A percentile compares a stretch with the other conserved stretches of the same genome.
These are phyloP conservation scores for Druon quercuslanigerum DNA, from an alignment of 1,140 invertebrate species.

Conservation along the genomic window DNA sequence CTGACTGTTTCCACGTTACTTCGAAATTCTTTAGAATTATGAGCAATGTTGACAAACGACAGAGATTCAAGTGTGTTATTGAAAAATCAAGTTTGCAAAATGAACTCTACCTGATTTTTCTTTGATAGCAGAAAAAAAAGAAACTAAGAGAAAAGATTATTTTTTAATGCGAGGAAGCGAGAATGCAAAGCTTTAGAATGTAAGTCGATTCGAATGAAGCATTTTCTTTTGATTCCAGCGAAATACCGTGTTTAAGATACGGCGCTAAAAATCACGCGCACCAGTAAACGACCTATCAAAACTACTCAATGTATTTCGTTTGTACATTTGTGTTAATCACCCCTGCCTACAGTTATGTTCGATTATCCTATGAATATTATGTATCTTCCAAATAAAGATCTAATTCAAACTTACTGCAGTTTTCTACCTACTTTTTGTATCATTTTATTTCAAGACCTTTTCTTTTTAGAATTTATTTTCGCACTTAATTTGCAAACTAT, in stretches of 20 bases:
- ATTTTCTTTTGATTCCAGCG: conserved; percentile 47
- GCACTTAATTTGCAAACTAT: too few relatives aligned
- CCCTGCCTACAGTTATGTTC: conserved; percentile 59
- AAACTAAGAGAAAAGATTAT: conserved; percentile 29
- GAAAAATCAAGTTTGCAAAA: conserved; percentile 15
- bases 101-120: conserved; percentile 61
- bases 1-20: conserved; percentile 12
- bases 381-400: conserved; percentile 69
- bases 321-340: conserved; percentile 65
- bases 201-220: conserved; percentile 52
- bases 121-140: conserved; percentile 50
- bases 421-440: conserved; percentile 9
- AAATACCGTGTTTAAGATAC: conserved; percentile 32
- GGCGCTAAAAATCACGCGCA: conserved; percentile 37
- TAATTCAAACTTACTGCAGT: conserved; percentile 50
- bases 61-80: conserved; percentile 3
- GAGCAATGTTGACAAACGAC: conserved; percentile 30
- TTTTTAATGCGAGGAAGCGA: conserved; percentile 41
- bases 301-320: conserved; percentile 62
- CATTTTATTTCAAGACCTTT: conserved; percentile 35
- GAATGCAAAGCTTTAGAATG: conserved; percentile 56
- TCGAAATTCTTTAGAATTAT: conserved; percentile 29
- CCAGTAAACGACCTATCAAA: conserved; percentile 47
- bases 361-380: conserved; percentile 57
- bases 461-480: too few relatives aligned